These are phyloP conservation scores for Drosophila watanabei DNA, from an alignment of 1,140 invertebrate genomes.

Conservation along the genomic window DNA sequence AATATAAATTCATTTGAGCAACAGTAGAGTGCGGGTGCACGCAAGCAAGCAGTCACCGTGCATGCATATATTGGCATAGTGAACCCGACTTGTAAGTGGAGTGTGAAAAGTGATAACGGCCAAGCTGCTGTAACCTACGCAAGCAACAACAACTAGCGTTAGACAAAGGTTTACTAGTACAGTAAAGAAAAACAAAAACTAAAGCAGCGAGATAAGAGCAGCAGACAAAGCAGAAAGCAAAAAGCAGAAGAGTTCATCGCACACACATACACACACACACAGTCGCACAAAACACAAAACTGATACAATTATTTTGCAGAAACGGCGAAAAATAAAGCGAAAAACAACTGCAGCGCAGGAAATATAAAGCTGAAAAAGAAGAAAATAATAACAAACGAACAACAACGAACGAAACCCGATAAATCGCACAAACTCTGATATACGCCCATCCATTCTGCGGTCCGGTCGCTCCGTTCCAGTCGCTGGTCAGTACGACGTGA, in stretches of 20 bases:
- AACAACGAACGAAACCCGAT: constrained; percentile 45
- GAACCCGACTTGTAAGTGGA: constrained; percentile 57
- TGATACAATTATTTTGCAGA: constrained; percentile 68
- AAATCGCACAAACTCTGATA: constrained; percentile 35
- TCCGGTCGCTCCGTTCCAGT: constrained; percentile 6
- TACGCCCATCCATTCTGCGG: constrained; percentile 56
- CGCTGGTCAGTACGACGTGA: constrained; percentile 38
- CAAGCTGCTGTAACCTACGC: constrained; percentile 36
- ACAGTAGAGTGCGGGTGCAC: constrained; percentile 60
- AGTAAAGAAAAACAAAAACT: constrained; percentile 62
- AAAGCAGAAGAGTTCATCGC: constrained; percentile 61
- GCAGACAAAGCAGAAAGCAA: constrained; percentile 64
- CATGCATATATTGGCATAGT: constrained; percentile 24
- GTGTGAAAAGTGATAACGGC: constrained; percentile 62
- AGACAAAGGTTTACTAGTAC: constrained; percentile 72
- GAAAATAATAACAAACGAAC: constrained; percentile 27
- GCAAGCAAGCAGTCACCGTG: constrained; percentile 9
- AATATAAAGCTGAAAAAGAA: constrained; percentile 12
- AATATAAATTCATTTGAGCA: constrained; percentile 64
- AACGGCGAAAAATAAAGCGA: constrained; percentile 31
- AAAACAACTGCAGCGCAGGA: constrained; percentile 48
- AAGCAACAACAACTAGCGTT: constrained; percentile 41
- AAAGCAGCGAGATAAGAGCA: constrained; percentile 64
- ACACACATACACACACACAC: constrained; percentile 7
- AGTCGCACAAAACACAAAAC: neutral